phyloP scores from a whole-genome alignment of 2,797 vertebrate genomes.

The Thamnophis elegans region DNA sequence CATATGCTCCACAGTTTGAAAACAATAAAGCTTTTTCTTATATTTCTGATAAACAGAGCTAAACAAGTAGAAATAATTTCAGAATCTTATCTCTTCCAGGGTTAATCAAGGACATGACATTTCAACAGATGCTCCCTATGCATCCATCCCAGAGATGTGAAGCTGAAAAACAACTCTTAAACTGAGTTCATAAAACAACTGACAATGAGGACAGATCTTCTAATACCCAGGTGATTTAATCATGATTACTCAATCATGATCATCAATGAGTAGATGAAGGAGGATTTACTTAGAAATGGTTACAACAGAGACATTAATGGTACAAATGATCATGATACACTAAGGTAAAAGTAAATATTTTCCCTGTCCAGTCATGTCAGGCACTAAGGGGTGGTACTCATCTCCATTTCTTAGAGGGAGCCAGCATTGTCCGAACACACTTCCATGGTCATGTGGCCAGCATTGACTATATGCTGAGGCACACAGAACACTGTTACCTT shows the following conservation, averaged over 20 bases:
- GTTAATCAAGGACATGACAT: background rate
- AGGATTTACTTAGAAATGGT: background rate
- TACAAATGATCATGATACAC: background rate
- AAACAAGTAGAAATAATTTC: background rate
- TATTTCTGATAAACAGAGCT: background rate
- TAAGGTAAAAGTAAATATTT: background rate
- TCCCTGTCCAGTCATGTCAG: background rate
- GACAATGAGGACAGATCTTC: background rate
- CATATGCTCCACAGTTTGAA: background rate
- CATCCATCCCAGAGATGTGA: background rate
- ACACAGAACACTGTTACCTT: background rate
- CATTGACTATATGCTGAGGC: background rate
- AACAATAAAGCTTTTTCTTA: background rate
- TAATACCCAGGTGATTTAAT: background rate
- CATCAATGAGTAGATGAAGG: background rate
- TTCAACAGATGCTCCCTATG: background rate
- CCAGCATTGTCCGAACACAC: background rate
- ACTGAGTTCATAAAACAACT: background rate
- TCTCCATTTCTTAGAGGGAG: background rate
- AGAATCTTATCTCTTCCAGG: background rate
- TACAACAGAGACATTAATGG: background rate
- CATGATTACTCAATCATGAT: background rate
- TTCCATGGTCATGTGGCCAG: background rate
- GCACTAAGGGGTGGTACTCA: background rate
- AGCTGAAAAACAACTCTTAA: background rate